Evolutionary conservation across 1,140 invertebrate species (phyloP).

Genomic region (Helicorthomorpha holstii): DNA sequence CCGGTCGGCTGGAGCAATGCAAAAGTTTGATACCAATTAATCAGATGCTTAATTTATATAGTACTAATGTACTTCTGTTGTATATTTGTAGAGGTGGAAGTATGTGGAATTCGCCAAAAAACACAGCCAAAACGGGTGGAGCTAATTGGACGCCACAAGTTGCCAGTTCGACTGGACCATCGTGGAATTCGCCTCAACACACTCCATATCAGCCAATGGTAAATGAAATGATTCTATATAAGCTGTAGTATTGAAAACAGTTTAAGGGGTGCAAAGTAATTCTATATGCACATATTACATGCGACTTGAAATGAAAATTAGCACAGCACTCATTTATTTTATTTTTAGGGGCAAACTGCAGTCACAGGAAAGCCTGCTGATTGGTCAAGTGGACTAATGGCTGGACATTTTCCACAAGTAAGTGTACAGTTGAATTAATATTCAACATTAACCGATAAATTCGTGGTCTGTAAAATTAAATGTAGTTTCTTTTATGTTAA

Average conservation of each 20-base stretch:
- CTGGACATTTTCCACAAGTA: conserved; percentile 8
- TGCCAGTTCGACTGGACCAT: conserved; percentile 7
- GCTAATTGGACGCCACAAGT: conserved; percentile 17
- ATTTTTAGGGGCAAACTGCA: neutral
- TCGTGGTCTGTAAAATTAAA: too few relatives aligned
- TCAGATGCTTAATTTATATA: too few relatives aligned
- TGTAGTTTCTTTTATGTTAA: too few relatives aligned
- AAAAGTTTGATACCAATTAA: too few relatives aligned
- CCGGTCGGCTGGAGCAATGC: conserved; percentile 45
- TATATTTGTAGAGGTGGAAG: conserved; percentile 4
- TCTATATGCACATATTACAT: too few relatives aligned
- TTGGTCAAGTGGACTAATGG: conserved; percentile 8
- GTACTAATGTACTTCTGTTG: conserved; percentile 9
- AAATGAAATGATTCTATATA: neutral
- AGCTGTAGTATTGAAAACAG: too few relatives aligned
- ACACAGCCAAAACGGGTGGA: conserved; percentile 16
- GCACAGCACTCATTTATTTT: too few relatives aligned
- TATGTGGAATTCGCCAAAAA: conserved; percentile 16
- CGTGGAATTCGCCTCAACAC: conserved; percentile 12
- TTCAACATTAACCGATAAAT: too few relatives aligned
- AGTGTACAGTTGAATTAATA: too few relatives aligned
- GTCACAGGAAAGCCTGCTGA: conserved; percentile 1
- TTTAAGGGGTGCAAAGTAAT: too few relatives aligned
- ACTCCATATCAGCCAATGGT: conserved; percentile 10
- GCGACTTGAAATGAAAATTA: too few relatives aligned